A percentile compares a stretch with the other conserved stretches of the same genome.
phyloP scores from a whole-genome alignment of 2,113 vertebrate genomes.

The Leptobrachium ailaonicum region DNA sequence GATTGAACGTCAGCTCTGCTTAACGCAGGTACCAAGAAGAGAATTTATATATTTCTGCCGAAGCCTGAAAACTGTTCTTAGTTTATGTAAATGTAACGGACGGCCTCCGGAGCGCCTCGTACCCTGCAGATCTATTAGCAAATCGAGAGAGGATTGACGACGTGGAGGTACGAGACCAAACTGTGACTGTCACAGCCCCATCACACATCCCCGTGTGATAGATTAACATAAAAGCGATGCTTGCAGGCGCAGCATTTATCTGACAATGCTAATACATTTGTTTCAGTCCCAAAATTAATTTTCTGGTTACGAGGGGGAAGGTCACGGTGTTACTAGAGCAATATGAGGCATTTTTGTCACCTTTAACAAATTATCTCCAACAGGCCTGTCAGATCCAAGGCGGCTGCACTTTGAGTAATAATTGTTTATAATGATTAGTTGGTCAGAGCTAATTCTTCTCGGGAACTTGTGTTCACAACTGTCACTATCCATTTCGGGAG shows the following conservation, averaged over 20 bases:
- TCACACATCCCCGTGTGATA: slow-evolving; percentile 65
- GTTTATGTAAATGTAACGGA: background rate
- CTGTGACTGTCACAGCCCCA: slow-evolving; percentile 62
- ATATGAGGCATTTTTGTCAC: slow-evolving; percentile 87
- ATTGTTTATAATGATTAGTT: slow-evolving; percentile 85
- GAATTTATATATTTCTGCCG: no score
- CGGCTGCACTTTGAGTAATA: slow-evolving; percentile 80
- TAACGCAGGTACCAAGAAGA: no score
- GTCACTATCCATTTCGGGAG: background rate
- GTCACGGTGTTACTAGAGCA: slow-evolving; percentile 83
- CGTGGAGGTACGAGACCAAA: slow-evolving; percentile 57
- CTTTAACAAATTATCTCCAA: slow-evolving; percentile 94
- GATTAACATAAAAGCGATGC: slow-evolving; percentile 71
- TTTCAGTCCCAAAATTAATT: slow-evolving; percentile 94
- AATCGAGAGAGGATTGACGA: slow-evolving; percentile 59
- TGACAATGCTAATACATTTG: slow-evolving; percentile 94
- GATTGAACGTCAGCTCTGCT: no score
- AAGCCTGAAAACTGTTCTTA: no score
- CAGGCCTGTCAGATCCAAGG: slow-evolving; percentile 85
- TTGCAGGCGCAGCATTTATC: slow-evolving; percentile 85
- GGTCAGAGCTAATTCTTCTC: slow-evolving; percentile 84
- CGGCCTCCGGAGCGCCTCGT: slow-evolving; percentile 36
- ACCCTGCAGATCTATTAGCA: slow-evolving; percentile 59
- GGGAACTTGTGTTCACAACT: slow-evolving; percentile 69
- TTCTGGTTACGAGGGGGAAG: slow-evolving; percentile 92